These are phyloP conservation scores for Mormoops blainvillei DNA, from an alignment of 2,113 vertebrate genomes.

Conservation along the genomic window DNA sequence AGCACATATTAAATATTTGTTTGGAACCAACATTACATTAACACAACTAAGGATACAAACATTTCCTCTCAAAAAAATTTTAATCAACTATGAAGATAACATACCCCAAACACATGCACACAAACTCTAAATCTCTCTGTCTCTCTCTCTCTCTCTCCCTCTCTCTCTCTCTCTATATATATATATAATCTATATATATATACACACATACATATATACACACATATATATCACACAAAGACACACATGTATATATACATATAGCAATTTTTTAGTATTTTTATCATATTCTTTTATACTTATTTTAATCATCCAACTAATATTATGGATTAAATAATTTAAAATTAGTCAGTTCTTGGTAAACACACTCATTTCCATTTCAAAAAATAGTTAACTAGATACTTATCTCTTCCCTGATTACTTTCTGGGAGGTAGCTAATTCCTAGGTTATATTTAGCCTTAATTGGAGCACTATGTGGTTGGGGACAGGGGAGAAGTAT, in stretches of 20 bases:
- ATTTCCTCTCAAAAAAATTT: neutral
- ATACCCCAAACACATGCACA: neutral
- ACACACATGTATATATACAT: neutral
- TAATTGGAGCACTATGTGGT: neutral
- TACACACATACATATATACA: neutral
- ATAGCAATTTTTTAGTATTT: neutral
- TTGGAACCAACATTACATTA: neutral
- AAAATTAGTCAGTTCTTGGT: neutral
- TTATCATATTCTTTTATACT: neutral
- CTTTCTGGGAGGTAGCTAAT: neutral
- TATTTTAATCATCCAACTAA: neutral
- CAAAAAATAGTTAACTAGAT: neutral
- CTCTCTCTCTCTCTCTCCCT: too few relatives aligned
- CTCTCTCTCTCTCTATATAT: too few relatives aligned
- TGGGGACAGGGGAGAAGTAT: neutral
- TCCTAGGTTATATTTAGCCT: neutral
- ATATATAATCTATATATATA: too few relatives aligned
- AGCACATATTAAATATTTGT: neutral
- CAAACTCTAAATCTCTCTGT: too few relatives aligned
- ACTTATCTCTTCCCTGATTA: neutral
- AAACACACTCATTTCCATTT: neutral
- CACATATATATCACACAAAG: too few relatives aligned
- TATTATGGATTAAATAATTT: neutral
- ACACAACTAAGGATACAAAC: neutral
- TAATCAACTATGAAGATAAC: neutral